Percentiles rank a stretch among this genome's conserved stretches.
phyloP scores from a whole-genome alignment of 2,113 vertebrate species.

The Podarcis raffonei region DNA sequence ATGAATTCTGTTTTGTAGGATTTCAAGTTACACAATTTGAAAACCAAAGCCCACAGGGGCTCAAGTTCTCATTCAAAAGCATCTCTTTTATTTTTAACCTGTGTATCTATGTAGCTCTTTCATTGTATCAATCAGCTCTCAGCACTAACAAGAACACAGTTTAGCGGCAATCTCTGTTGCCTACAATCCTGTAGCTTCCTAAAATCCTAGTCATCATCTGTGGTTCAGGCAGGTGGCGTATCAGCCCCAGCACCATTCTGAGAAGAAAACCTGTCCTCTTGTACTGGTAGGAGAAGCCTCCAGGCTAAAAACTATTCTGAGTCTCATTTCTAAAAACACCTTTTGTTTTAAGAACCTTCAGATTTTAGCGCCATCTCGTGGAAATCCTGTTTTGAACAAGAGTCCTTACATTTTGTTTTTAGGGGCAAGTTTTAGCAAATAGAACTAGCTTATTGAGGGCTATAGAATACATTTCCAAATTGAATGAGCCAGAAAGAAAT shows the following conservation, averaged over 20 bases:
- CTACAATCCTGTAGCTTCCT: neutral
- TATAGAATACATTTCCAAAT: neutral
- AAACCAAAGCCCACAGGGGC: neutral
- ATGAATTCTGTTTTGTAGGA: neutral
- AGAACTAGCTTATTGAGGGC: neutral
- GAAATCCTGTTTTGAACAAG: neutral
- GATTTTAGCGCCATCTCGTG: slow-evolving; percentile 58
- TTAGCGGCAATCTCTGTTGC: neutral
- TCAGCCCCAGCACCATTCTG: neutral
- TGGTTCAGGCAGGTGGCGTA: neutral
- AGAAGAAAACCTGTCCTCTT: neutral
- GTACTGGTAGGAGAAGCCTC: neutral
- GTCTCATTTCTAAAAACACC: too few relatives aligned
- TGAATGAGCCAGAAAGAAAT: neutral
- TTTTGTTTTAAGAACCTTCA: neutral
- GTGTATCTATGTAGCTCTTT: neutral
- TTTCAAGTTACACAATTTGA: neutral
- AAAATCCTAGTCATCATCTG: neutral
- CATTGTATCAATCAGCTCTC: neutral
- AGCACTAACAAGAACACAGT: neutral
- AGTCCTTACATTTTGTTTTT: neutral
- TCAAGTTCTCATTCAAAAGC: neutral
- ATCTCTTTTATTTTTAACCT: neutral
- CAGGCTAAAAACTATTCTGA: neutral
- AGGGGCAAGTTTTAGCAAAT: neutral